These are phyloP conservation scores for Ennomos fuscantarius DNA, from an alignment of 2,888 invertebrate genomes.

Conservation along the genomic window DNA sequence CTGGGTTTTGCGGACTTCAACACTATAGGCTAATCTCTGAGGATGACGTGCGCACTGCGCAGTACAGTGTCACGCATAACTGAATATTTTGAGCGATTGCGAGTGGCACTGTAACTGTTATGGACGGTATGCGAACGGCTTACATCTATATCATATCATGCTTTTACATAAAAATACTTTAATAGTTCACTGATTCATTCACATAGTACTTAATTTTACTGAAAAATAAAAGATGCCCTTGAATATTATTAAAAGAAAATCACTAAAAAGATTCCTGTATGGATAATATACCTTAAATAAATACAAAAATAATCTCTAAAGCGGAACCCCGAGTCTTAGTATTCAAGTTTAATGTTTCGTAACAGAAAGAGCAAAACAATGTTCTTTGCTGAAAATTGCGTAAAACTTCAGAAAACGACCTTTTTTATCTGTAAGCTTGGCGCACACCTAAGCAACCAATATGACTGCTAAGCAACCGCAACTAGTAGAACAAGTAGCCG, in stretches of 20 bases:
- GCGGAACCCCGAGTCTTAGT: conserved; percentile 31
- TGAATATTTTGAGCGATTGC: too few relatives aligned
- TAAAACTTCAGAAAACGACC: conserved; percentile 47
- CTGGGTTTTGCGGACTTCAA: too few relatives aligned
- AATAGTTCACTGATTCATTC: too few relatives aligned
- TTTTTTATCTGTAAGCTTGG: conserved; percentile 8
- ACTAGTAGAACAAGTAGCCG: too few relatives aligned
- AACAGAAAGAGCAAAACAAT: conserved; percentile 51
- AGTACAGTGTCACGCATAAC: too few relatives aligned
- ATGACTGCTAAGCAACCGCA: background rate
- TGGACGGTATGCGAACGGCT: too few relatives aligned
- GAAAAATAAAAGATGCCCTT: background rate
- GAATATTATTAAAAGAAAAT: background rate
- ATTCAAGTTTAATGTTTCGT: conserved; percentile 46
- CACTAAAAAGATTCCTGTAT: background rate
- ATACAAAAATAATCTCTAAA: conserved; percentile 29
- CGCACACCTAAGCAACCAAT: conserved; percentile 1
- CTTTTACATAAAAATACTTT: too few relatives aligned
- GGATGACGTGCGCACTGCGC: too few relatives aligned
- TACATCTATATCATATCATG: too few relatives aligned
- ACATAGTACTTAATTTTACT: too few relatives aligned
- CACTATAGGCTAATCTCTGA: too few relatives aligned
- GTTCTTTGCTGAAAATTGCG: conserved; percentile 47
- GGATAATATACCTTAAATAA: conserved; percentile 2
- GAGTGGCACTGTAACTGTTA: too few relatives aligned